Base-by-base conservation (phyloP, 2,113 vertebrate species). In the Damaliscus lunatus region DNA sequence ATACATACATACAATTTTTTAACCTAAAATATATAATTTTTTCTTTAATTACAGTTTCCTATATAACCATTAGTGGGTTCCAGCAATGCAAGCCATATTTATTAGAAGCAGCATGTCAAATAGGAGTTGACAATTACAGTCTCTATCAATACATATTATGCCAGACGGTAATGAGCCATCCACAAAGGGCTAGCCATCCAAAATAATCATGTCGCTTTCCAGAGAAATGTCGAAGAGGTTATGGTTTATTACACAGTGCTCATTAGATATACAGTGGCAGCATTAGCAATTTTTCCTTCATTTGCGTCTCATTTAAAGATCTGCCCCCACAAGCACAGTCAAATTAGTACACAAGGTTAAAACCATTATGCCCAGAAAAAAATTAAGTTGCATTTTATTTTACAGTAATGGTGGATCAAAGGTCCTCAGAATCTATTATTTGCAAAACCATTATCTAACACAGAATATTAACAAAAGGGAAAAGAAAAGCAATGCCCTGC, bases 61-160 rank as follows among this genome's bases (percentile, higher is more conserved):
- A 96, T 97, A 98, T 97, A 99, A 98, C 98, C 98, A 99, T 99
- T 98, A 99, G 99, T 99, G 98, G 98, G 98, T 98, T 98, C 98
- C 98, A 99, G 98, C 96, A 98, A 99, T 99, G 99, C 99, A 99
- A 99, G 98, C 99, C 99, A 99, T 99, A 99, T 99, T 99, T 99
- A 99, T 99, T 99, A 99, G 99, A 99, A 99, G 99, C 99, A 99
- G 99, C 99, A 99, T 99, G 99, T 99, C 99, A 99, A 99, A 99
- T 99, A 99, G 99, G 99, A 99, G 99, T 99, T 99, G 99, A 99
- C 99, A 99, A 99, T 99, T 99, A 99, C 99, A 98, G 98, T 99
- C 99, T 99, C 99, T 99, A 99, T 99, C 99, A 99, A 99, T 99
- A 99, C 98, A 98, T 98, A 99, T 99, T 98, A 99, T 99, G 98